Evolutionary conservation across 23 tunicate genomes (phyloP).

Genomic region (Styela plicata): DNA sequence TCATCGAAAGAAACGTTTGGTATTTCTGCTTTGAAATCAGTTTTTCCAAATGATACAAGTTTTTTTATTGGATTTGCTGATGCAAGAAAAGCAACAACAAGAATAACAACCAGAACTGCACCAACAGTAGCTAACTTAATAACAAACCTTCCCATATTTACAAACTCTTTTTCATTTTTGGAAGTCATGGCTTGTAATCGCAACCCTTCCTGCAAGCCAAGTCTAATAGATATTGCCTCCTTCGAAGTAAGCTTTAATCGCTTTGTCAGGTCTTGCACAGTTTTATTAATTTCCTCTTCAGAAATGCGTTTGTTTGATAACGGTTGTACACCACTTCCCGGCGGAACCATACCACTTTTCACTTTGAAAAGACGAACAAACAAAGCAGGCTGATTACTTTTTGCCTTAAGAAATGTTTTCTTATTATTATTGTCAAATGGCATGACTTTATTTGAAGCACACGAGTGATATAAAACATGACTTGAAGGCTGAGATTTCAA

Average conservation of each 20-base stretch:
- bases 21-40: constrained; percentile 16
- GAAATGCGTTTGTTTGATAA: neutral
- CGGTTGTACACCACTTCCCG: neutral
- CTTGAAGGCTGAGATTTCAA: neutral
- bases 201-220: constrained; percentile 17
- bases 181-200: neutral
- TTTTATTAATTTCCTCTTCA: neutral
- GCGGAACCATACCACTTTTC: neutral
- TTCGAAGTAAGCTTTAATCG: neutral
- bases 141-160: neutral
- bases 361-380: neutral
- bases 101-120: neutral
- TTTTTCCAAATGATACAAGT: neutral
- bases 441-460: neutral
- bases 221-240: neutral
- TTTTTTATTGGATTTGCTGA: neutral
- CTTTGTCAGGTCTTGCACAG: neutral
- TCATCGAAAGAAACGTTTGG: constrained; percentile 25
- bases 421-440: no score
- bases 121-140: neutral
- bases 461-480: neutral
- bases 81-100: neutral
- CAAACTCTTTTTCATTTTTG: neutral
- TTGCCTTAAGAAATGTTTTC: neutral
- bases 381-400: neutral